Evolutionary conservation across 2,888 invertebrate genomes (phyloP).

Genomic region (Platerodrilus igneus): DNA sequence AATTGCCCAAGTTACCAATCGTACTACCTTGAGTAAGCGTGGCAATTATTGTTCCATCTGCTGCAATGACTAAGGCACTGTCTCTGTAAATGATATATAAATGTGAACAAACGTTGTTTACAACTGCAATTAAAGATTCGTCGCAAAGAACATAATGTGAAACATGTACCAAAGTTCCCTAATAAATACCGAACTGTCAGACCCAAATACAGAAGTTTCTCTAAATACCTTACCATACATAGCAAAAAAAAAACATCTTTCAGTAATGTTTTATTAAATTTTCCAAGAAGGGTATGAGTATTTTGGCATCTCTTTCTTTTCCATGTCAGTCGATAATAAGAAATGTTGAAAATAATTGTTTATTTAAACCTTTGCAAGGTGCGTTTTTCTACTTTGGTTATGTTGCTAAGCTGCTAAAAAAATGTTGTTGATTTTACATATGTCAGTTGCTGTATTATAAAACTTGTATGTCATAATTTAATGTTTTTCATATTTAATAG

Average conservation of each 20-base stretch:
- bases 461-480: too few relatives aligned
- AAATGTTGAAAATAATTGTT: too few relatives aligned
- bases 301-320: constrained; percentile 9
- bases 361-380: too few relatives aligned
- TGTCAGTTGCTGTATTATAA: too few relatives aligned
- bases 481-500: too few relatives aligned
- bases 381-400: too few relatives aligned
- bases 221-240: constrained; percentile 16
- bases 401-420: too few relatives aligned
- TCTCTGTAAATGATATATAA: constrained; percentile 15
- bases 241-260: constrained; percentile 25
- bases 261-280: constrained; percentile 13
- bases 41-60: constrained; percentile 17
- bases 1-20: constrained; percentile 24
- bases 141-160: constrained; percentile 12
- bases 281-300: constrained; percentile 3
- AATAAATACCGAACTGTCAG: constrained; percentile 17
- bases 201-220: constrained; percentile 9
- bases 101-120: constrained; percentile 18
- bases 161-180: constrained; percentile 15
- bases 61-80: constrained; percentile 16
- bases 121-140: constrained; percentile 10
- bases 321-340: constrained; percentile 21
- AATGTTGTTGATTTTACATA: too few relatives aligned
- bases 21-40: constrained; percentile 20